Conservation (phyloP, 2,888 invertebrate genomes). For the Agrilus cyanescens region DNA sequence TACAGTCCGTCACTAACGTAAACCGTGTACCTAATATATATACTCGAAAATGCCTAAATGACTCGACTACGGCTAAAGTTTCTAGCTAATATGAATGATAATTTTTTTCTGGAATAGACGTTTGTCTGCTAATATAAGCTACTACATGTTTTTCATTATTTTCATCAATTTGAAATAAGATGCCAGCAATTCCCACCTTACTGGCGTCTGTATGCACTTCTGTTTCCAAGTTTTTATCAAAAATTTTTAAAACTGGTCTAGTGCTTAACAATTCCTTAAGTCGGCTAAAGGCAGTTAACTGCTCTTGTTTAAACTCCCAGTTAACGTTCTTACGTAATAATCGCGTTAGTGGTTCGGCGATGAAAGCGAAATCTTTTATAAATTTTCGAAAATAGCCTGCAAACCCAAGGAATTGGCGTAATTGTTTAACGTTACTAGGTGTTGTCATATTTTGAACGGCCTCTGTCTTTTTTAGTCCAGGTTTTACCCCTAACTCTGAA, state of each 20-base stretch:
- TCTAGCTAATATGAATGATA: conserved; percentile 6
- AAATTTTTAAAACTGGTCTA: conserved; percentile 5
- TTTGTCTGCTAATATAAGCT: conserved; percentile 4
- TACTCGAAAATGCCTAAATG: conserved; percentile 1
- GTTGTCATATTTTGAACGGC: conserved; percentile 3
- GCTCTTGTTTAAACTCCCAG: conserved; percentile 3
- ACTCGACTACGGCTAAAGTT: conserved; percentile 5
- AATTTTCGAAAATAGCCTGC: conserved; percentile 4
- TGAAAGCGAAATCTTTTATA: conserved; percentile 2
- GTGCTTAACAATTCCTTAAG: conserved; percentile 4
- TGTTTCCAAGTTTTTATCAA: conserved; percentile 3
- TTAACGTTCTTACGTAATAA: background rate
- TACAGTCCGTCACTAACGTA: conserved; percentile 21
- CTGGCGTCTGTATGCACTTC: conserved; percentile 7
- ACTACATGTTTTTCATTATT: conserved; percentile 1
- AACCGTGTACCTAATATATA: conserved; percentile 10
- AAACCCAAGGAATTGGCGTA: conserved; percentile 7
- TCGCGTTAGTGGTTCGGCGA: conserved; percentile 3
- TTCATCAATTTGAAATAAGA: conserved; percentile 5
- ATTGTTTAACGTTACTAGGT: conserved; percentile 6
- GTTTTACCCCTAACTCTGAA: conserved; percentile 1
- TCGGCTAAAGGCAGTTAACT: background rate
- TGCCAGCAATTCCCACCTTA: conserved; percentile 2
- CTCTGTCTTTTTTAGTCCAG: conserved; percentile 2
- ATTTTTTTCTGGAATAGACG: conserved; percentile 3